These are phyloP conservation scores for Neogobius melanostomus DNA, from an alignment of 2,113 vertebrate genomes.

Conservation along the genomic window DNA sequence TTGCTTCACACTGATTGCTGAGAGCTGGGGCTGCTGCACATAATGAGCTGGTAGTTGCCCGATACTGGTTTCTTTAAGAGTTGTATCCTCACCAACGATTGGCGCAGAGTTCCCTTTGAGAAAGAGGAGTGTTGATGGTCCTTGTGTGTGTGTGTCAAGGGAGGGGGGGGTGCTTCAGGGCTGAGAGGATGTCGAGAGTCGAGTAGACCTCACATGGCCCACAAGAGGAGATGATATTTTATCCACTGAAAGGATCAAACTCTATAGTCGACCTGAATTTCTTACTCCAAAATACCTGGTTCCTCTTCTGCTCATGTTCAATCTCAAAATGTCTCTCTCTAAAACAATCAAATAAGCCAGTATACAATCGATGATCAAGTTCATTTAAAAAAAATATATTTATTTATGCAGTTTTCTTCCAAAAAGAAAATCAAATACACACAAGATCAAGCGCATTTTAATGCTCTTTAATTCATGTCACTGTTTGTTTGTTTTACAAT, in stretches of 20 bases:
- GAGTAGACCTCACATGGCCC: neutral
- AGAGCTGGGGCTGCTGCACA: slow-evolving; percentile 41
- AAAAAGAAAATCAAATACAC: too few relatives aligned
- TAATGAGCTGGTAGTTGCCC: slow-evolving; percentile 34
- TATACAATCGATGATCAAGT: too few relatives aligned
- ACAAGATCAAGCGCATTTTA: too few relatives aligned
- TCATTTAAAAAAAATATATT: too few relatives aligned
- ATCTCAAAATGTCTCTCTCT: neutral
- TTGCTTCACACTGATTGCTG: slow-evolving; percentile 62
- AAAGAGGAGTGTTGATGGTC: neutral
- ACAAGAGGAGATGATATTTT: neutral
- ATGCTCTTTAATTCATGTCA: too few relatives aligned
- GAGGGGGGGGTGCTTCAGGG: neutral
- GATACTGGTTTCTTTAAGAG: slow-evolving; percentile 10
- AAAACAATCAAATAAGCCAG: neutral
- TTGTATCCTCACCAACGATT: slow-evolving; percentile 22
- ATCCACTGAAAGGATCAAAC: too few relatives aligned
- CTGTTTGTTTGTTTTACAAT: too few relatives aligned
- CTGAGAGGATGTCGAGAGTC: slow-evolving; percentile 6
- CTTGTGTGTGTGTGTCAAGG: neutral
- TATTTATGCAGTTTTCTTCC: too few relatives aligned
- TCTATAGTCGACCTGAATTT: neutral
- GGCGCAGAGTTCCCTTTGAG: slow-evolving; percentile 1
- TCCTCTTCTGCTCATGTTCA: neutral
- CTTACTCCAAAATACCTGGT: neutral